Base-by-base conservation (phyloP, 2,888 invertebrate species). In the Ethmia dodecea region DNA sequence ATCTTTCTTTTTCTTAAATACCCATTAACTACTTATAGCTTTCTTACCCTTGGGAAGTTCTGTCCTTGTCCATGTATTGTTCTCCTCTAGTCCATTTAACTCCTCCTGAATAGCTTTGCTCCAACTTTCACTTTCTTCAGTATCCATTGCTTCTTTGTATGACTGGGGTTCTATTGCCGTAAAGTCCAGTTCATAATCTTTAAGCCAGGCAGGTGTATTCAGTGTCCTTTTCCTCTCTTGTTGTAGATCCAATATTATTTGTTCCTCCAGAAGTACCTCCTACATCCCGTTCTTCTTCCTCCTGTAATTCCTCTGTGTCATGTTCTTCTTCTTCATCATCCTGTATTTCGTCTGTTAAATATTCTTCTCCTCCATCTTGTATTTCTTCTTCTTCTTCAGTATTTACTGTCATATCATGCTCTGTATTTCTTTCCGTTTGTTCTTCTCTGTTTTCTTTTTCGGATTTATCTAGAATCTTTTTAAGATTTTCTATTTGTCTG, bases 21-120 rank as follows among this genome's bases (percentile, higher is more conserved):
- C 40, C 45, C 45, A 45, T 9, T 37, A 38, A 10, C 20, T 31
- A 25, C 32, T 35, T 15, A 42, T n/a, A 12, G 28, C 14, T 8
- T 33, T 15, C 9, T 13, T 10, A 15, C 25, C 14, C 10, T 11
- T 13, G 6, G 35, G 36, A 10, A 28, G 8, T 1, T 35, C 33
- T 3, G 4, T 2, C 9, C 35, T 13, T 4, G 25, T 33, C 45
- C 45, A 43, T 3, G 42, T 45, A 9, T 41, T 33, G 25, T 42
- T 42, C 16, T 41, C 33, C 11, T 37, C 13, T 11, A 43, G 11
- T 5, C 16, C 28, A 9, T 38, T 2, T 8, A 43, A 5, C 9
- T 45, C 45, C n/a, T 14, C 35, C 1, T 30, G 10, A 11, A 38
- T 34, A 2, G 39, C 41, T 29, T 37, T 34, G 25, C 31, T 10